Percentiles rank a stretch among this genome's conserved stretches.
Conservation (phyloP, 1,140 invertebrate genomes). For the Zaprionus ghesquierei region DNA sequence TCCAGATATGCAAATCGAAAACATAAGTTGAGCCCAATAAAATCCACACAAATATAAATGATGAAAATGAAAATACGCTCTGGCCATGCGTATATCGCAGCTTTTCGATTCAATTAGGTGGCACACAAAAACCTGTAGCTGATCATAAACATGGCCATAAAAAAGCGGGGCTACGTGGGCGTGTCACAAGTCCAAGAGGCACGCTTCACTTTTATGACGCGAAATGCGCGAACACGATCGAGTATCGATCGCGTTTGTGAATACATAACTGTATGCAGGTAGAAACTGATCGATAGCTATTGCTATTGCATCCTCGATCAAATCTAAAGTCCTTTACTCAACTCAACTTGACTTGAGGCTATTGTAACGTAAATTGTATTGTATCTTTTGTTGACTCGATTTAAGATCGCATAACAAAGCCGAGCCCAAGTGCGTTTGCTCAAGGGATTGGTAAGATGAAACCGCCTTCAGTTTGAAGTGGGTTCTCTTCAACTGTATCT, state of each 20-base stretch:
- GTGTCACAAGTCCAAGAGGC: slow-evolving; percentile 15
- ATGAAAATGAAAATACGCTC: slow-evolving; percentile 9
- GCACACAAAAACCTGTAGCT: background rate
- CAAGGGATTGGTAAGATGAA: slow-evolving; percentile 1
- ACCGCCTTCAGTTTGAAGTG: slow-evolving; percentile 1
- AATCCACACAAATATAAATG: slow-evolving; percentile 46
- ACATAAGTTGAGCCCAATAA: slow-evolving; percentile 12
- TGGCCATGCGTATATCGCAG: slow-evolving; percentile 13
- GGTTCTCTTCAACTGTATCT: background rate
- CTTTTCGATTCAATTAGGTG: slow-evolving; percentile 21
- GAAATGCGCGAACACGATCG: background rate
- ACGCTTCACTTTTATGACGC: slow-evolving; percentile 29
- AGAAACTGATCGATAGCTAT: background rate
- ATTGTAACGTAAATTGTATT: background rate
- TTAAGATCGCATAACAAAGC: slow-evolving; percentile 1
- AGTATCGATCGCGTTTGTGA: background rate
- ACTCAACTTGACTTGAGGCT: background rate
- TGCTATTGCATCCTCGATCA: background rate
- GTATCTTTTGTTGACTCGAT: slow-evolving; percentile 6
- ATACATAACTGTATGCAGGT: background rate
- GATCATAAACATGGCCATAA: slow-evolving; percentile 25
- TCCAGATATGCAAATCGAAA: slow-evolving; percentile 37
- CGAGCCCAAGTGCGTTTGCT: slow-evolving; percentile 10
- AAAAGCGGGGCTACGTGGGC: slow-evolving; percentile 30
- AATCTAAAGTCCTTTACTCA: background rate